Conservation (phyloP, 2,888 invertebrate genomes). For the Drosophila nr. fundita region DNA sequence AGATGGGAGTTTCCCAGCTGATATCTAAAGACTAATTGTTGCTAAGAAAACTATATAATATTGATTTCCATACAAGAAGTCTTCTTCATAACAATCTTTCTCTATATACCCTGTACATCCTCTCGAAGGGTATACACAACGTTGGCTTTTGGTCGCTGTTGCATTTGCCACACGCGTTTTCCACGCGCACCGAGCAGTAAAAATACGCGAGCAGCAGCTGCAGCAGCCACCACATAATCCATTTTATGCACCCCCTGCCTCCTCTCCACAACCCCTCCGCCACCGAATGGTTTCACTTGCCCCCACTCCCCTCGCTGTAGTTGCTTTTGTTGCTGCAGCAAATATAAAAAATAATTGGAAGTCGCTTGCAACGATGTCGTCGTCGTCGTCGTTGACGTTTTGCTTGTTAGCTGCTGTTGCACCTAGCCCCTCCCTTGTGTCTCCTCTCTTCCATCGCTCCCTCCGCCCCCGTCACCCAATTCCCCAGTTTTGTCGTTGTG, state of each 20-base stretch:
- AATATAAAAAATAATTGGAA: constrained; percentile 80
- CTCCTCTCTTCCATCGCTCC: not conserved
- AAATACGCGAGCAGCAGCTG: constrained; percentile 35
- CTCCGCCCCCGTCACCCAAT: constrained; percentile 6
- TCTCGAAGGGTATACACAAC: constrained; percentile 6
- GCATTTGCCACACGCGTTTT: constrained; percentile 27
- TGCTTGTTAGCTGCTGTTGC: constrained; percentile 63
- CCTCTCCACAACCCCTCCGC: not conserved
- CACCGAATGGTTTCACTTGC: not conserved
- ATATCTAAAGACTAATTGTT: not conserved
- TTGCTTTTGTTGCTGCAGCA: constrained; percentile 73
- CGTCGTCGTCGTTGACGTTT: constrained; percentile 63
- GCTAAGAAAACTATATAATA: not conserved
- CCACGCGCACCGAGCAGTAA: constrained; percentile 57
- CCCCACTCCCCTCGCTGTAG: constrained; percentile 11
- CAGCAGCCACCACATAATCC: constrained; percentile 69
- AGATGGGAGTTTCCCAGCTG: not conserved
- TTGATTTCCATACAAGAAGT: not conserved
- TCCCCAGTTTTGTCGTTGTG: constrained; percentile 32
- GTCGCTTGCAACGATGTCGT: constrained; percentile 72
- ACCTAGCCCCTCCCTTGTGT: not conserved
- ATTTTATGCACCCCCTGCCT: constrained; percentile 44
- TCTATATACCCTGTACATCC: not conserved
- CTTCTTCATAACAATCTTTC: not conserved
- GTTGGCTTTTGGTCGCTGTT: constrained; percentile 30